A percentile compares a stretch with the other conserved stretches of the same genome.
These are phyloP conservation scores for Struthidea cinerea DNA, from an alignment of 2,113 vertebrate species.

Conservation along the genomic window DNA sequence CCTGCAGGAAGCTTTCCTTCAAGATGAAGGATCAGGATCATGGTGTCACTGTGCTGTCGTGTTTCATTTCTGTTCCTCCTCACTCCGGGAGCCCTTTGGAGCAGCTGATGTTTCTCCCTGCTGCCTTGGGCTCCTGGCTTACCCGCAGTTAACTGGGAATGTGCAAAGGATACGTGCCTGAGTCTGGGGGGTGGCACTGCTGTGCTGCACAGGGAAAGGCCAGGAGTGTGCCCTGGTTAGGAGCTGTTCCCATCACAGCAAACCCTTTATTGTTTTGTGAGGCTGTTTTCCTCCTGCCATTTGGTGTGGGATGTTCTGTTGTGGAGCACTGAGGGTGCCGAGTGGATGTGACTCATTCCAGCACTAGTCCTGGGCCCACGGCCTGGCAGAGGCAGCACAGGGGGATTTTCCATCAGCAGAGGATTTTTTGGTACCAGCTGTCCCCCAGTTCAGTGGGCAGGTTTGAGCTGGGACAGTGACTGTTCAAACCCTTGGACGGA, in stretches of 20 bases:
- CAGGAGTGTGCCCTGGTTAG: neutral
- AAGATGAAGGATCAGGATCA: fast-evolving
- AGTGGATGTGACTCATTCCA: neutral
- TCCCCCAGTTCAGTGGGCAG: neutral
- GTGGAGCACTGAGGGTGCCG: neutral
- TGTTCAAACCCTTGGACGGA: neutral
- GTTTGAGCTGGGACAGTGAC: neutral
- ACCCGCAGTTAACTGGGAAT: neutral
- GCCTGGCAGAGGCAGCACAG: neutral
- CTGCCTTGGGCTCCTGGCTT: neutral
- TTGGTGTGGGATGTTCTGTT: neutral
- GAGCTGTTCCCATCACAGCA: neutral
- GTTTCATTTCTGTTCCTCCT: neutral
- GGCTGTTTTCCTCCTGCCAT: fast-evolving
- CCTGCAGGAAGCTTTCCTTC: neutral
- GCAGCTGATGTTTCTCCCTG: neutral
- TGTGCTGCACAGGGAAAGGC: neutral
- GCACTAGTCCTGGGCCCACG: fast-evolving
- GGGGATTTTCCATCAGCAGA: neutral
- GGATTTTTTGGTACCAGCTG: neutral
- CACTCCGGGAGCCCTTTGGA: neutral
- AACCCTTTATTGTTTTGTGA: neutral
- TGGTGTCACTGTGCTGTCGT: neutral
- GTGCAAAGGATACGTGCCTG: fast-evolving
- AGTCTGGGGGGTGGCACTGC: neutral